Evolutionary conservation across 2,888 invertebrate species (phyloP), one percentile per base, ranked within the genome.

Genomic region (Drosophila mayaguana): DNA sequence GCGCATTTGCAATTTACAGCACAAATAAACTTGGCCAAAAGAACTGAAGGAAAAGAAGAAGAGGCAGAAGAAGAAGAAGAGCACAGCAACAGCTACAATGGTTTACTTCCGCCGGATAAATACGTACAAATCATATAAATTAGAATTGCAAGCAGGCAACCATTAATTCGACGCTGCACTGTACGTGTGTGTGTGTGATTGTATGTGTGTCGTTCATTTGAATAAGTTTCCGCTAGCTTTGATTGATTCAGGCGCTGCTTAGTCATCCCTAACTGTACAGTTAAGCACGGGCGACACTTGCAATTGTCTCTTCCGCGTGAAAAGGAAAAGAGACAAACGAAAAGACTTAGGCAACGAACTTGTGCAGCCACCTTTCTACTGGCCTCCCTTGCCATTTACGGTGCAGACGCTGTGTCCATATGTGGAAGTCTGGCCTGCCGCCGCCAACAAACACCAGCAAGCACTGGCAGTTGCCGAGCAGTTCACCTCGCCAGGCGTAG

Each of bases 31-130:
- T 66, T 67, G 61, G 66, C 72, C 69, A 73, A 73, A 66, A 68
- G 75, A 73, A 65, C 72, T 60, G 61, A 53, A 42, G 34, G 45
- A 57, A 20, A 45, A 40, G 42, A 54, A 63, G 42, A 4, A 16
- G 38, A 16, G 3, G 16, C 3, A 38, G 38, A 48, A 54, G 32
- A 53, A 34, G 38, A 51, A 63, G 42, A 55, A 50, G 42, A 32
- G 63, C 54, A 28, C 54, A 60, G 8, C 54, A 71, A 9, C 57
- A 71, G 57, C 72, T 70, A 72, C 83, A 75, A 81, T 81, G 78
- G 78, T 73, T 87, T 83, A 91, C 88, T 90, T 90, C 91, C 90
- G 90, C 83, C 91, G 90, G 90, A 90, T 91, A 90, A 83, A 74
- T 81, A 86, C 72, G 88, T 75, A 69, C 76, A 89, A 86, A 40